These are phyloP conservation scores for Fistularia tabacaria DNA, from an alignment of 2,797 vertebrate genomes.

Conservation along the genomic window DNA sequence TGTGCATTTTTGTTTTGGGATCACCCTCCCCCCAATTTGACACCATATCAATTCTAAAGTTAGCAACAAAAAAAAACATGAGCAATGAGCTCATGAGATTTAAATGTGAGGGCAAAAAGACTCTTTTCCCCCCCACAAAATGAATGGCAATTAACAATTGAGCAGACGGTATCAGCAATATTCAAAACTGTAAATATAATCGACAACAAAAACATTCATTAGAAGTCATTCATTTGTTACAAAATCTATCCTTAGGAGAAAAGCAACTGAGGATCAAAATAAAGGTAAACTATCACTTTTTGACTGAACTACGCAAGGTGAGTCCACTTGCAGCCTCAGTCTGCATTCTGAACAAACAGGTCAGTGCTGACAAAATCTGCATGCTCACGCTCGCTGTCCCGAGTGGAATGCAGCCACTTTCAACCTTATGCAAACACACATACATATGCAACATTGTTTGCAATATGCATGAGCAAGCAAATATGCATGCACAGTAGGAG, in stretches of 20 bases:
- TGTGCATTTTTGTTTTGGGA: too few species aligned
- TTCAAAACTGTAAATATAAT: too few species aligned
- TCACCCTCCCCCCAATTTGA: too few species aligned
- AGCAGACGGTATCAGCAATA: too few species aligned
- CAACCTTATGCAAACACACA: conserved; percentile 1
- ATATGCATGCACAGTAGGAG: conserved; percentile 4
- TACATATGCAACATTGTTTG: conserved; percentile 1
- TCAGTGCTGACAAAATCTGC: conserved; percentile 36
- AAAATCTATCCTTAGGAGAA: neutral
- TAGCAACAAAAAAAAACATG: too few species aligned
- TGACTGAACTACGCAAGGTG: conserved; percentile 12
- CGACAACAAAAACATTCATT: too few species aligned
- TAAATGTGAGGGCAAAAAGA: too few species aligned
- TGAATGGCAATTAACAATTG: too few species aligned
- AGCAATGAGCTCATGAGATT: too few species aligned
- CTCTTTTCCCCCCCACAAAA: too few species aligned
- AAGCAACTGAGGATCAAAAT: neutral
- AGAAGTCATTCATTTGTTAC: too few species aligned
- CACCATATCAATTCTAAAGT: too few species aligned
- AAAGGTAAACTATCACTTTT: conserved; percentile 3
- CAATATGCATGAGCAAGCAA: conserved; percentile 15
- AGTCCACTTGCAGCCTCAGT: conserved; percentile 21
- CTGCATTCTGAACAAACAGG: conserved; percentile 22
- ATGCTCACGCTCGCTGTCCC: conserved; percentile 41
- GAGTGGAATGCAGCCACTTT: conserved; percentile 39